Evolutionary conservation across 1,140 invertebrate genomes (phyloP), one percentile per base, ranked within the genome.

Genomic region (Drosophila chauvacae): DNA sequence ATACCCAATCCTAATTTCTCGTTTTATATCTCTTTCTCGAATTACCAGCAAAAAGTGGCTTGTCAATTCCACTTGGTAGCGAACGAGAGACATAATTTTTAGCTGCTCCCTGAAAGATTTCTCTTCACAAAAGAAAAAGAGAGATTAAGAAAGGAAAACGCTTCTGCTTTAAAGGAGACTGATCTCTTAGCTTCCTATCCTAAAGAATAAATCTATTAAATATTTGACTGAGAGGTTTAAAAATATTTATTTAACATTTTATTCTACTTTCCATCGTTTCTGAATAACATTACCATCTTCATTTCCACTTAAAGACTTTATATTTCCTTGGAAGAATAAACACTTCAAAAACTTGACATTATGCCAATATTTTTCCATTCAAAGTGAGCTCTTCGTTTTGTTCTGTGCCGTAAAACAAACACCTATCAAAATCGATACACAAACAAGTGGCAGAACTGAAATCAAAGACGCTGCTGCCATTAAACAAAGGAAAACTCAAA

Each of bases 381-480:
- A 26, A 39, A n/a, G 9, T 16, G 18, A 55, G 53, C 53, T 39
- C 16, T 0, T n/a, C 9, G n/a, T 26, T 56, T 23, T 26, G 23
- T 56, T 23, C 53, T n/a, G 53, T 56, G 35, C 35, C 20, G 10
- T n/a, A 56, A 56, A 56, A 10, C 16, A 55, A 55, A 56, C 53
- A 56, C 53, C 37, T 35, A 48, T 60, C 61, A 70, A 64, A 71
- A 74, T 74, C 78, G 69, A 66, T 64, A 47, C 18, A 26, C 45
- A 70, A 61, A 61, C 60, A 76, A 66, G 73, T 60, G 63, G 30
- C 50, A 77, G 59, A 63, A 63, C 26, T 75, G 80, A 77, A 77
- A 87, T 74, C 78, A 70, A 70, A 88, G 84, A 86, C 83, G 62
- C 23, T 45, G 58, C 44, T 50, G 51, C n/a, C 65, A 23, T 20